Percentiles rank a stretch among this genome's conserved stretches.
Conservation (phyloP, 1,140 invertebrate genomes). For the Heliconius hewitsoni region DNA sequence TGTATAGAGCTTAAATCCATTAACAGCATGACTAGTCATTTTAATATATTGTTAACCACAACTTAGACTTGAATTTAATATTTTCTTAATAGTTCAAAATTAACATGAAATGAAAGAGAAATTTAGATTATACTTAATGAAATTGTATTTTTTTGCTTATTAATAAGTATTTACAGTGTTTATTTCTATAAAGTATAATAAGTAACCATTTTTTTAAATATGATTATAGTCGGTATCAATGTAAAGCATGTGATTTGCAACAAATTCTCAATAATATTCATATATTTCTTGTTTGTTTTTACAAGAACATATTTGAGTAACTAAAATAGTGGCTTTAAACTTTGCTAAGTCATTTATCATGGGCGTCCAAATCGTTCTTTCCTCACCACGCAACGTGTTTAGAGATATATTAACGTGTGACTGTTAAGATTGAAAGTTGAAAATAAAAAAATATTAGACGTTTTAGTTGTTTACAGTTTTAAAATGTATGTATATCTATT, state of each 20-base stretch:
- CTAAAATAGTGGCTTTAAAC: conserved; percentile 4
- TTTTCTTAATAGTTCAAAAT: background rate
- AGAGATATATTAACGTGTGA: conserved; percentile 43
- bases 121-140: background rate
- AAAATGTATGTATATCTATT: background rate
- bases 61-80: background rate
- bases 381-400: conserved; percentile 18
- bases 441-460: background rate
- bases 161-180: no score
- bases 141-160: no score
- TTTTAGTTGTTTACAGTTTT: background rate
- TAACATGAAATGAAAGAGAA: background rate
- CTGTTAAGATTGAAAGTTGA: conserved; percentile 47
- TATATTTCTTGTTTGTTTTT: background rate
- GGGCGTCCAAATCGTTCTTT: conserved; percentile 26
- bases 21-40: background rate
- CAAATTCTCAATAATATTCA: background rate
- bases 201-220: no score
- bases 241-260: background rate
- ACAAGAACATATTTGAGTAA: background rate
- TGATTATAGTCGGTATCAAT: no score
- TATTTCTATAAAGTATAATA: no score
- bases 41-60: background rate
- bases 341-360: conserved; percentile 26
- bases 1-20: background rate